Conservation (phyloP, 2,888 invertebrate species). For the Drosophila borborema region DNA sequence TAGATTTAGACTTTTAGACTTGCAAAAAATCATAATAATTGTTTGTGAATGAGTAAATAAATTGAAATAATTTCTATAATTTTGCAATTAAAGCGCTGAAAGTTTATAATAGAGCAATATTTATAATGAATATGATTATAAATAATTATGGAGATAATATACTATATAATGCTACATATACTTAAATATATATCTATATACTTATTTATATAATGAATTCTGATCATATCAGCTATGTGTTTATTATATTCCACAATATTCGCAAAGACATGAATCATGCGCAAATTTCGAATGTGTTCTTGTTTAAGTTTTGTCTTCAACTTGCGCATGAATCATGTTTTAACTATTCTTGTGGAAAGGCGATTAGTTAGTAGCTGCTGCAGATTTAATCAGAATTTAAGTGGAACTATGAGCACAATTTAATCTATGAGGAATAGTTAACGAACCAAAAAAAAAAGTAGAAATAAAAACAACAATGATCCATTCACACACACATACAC, state of each 20-base stretch:
- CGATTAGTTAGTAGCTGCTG: background rate
- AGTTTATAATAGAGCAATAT: constrained; percentile 2
- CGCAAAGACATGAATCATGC: background rate
- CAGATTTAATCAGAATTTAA: background rate
- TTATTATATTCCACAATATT: background rate
- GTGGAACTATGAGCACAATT: constrained; percentile 1
- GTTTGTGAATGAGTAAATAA: background rate
- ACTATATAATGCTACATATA: no score
- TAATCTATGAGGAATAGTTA: background rate
- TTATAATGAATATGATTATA: background rate
- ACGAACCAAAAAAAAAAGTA: background rate
- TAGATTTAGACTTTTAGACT: background rate
- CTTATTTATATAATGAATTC: background rate
- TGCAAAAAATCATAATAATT: background rate
- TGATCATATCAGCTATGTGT: background rate
- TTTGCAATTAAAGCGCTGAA: background rate
- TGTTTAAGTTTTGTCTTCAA: background rate
- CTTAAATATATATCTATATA: background rate
- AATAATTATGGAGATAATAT: background rate
- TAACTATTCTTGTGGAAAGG: background rate
- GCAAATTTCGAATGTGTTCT: background rate
- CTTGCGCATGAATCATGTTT: constrained; percentile 11
- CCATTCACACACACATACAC: background rate
- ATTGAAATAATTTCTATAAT: background rate
- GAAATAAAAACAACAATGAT: background rate